A percentile compares a stretch with the other conserved stretches of the same genome.
Conservation (phyloP, 1,140 invertebrate genomes). For the Brachionus angularis region DNA sequence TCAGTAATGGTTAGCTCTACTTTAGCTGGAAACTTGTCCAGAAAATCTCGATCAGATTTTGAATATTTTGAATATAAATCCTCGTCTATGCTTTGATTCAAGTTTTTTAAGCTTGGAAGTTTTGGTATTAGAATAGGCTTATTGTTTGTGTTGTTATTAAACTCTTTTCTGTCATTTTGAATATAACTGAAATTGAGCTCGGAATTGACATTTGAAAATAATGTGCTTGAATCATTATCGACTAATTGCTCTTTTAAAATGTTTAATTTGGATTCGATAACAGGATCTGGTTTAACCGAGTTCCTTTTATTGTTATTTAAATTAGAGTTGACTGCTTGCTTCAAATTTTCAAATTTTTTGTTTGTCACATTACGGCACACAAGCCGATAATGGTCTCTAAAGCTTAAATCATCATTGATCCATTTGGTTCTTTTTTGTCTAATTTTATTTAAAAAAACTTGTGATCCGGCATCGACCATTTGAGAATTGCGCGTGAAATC, state of each 20-base stretch:
- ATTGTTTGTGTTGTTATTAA: no score
- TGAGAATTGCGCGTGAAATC: conserved; percentile 9
- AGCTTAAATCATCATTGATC: conserved; percentile 13
- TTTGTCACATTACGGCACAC: conserved; percentile 19
- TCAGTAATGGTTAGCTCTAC: conserved; percentile 21
- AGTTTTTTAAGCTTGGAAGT: conserved; percentile 10
- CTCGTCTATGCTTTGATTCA: conserved; percentile 2
- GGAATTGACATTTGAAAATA: background rate
- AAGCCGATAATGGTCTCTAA: conserved; percentile 7
- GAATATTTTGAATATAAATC: conserved; percentile 34
- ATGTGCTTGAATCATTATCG: background rate
- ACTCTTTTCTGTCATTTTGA: background rate
- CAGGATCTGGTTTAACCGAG: background rate
- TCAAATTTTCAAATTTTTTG: conserved; percentile 42
- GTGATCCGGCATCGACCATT: conserved; percentile 25
- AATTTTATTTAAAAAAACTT: conserved; percentile 19
- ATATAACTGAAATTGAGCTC: conserved; percentile 34
- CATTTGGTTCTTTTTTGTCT: conserved; percentile 36
- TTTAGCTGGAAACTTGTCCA: conserved; percentile 31
- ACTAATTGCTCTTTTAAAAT: conserved; percentile 14
- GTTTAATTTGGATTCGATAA: conserved; percentile 27
- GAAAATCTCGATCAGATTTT: conserved; percentile 26
- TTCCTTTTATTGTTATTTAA: background rate
- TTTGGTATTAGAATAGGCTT: conserved; percentile 10
- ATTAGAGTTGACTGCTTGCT: background rate